Evolutionary conservation across 2,888 invertebrate genomes (phyloP).

Genomic region (Drosophila diplacantha): DNA sequence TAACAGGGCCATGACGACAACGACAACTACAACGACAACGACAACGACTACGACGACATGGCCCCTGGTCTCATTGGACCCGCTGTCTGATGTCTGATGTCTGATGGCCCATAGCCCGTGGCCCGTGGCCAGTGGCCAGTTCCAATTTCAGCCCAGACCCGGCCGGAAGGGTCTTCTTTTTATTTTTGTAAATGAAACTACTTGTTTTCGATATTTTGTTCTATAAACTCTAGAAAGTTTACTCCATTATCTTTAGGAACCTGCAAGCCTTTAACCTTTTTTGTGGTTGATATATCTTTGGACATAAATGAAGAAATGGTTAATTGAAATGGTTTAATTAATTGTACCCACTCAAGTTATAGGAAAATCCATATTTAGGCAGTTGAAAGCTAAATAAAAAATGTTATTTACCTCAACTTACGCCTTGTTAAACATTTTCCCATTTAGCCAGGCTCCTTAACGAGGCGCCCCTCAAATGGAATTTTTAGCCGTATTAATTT

Average conservation of each 20-base stretch:
- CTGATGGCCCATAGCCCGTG: conserved; percentile 43
- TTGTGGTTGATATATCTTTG: too few relatives aligned
- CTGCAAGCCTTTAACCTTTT: not conserved
- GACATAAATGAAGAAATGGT: too few relatives aligned
- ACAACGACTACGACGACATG: conserved; percentile 21
- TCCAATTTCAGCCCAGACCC: not conserved
- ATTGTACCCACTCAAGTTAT: not conserved
- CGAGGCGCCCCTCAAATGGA: conserved; percentile 1
- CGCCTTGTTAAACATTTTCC: not conserved
- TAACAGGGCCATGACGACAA: conserved; percentile 52
- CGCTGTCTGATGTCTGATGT: conserved; percentile 21
- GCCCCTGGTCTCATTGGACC: conserved; percentile 24
- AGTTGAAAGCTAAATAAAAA: not conserved
- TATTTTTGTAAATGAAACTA: conserved; percentile 2
- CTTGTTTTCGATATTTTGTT: not conserved
- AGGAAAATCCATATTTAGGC: not conserved
- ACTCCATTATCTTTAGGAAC: conserved; percentile 10
- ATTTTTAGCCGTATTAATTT: conserved; percentile 31
- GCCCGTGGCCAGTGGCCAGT: conserved; percentile 33
- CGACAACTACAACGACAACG: conserved; percentile 42
- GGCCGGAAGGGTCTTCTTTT: conserved; percentile 3
- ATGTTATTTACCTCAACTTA: not conserved
- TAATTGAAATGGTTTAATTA: not conserved
- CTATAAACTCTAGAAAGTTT: not conserved
- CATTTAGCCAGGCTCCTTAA: not conserved